Evolutionary conservation across 2,797 vertebrate genomes (phyloP).

Genomic region (Chaunax sp.): DNA sequence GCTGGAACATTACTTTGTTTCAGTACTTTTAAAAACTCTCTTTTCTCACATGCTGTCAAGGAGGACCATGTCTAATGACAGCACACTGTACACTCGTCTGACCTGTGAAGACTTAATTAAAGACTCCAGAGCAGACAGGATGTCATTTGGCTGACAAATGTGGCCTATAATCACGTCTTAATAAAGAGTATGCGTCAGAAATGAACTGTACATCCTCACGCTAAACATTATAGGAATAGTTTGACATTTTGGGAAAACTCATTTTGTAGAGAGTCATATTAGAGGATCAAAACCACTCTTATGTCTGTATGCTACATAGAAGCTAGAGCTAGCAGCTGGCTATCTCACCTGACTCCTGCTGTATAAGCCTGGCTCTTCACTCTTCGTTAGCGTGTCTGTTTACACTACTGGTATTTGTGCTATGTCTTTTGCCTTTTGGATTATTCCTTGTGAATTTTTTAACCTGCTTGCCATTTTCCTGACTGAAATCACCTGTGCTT

Average conservation of each 20-base stretch:
- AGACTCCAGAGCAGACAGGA: not conserved
- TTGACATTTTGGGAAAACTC: not conserved
- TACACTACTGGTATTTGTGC: too few relatives aligned
- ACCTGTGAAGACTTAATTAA: conserved; percentile 5
- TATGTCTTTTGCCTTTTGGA: too few relatives aligned
- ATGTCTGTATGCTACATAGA: too few relatives aligned
- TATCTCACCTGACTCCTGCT: too few relatives aligned
- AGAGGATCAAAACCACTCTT: too few relatives aligned
- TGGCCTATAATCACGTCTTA: not conserved
- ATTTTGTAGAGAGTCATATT: not conserved
- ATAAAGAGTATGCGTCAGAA: not conserved
- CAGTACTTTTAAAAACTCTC: not conserved
- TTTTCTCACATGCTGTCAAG: not conserved
- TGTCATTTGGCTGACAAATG: not conserved
- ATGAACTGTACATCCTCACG: not conserved
- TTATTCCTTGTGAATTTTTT: too few relatives aligned
- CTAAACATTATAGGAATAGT: not conserved
- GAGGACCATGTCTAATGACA: not conserved
- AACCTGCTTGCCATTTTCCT: too few relatives aligned
- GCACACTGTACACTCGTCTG: not conserved
- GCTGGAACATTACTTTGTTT: not conserved
- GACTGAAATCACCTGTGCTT: too few relatives aligned
- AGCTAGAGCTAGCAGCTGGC: too few relatives aligned
- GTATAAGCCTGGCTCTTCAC: too few relatives aligned
- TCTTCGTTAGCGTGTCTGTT: too few relatives aligned